Base-by-base conservation (phyloP, 2,113 vertebrate species). In the Poeciliopsis occidentalis region DNA sequence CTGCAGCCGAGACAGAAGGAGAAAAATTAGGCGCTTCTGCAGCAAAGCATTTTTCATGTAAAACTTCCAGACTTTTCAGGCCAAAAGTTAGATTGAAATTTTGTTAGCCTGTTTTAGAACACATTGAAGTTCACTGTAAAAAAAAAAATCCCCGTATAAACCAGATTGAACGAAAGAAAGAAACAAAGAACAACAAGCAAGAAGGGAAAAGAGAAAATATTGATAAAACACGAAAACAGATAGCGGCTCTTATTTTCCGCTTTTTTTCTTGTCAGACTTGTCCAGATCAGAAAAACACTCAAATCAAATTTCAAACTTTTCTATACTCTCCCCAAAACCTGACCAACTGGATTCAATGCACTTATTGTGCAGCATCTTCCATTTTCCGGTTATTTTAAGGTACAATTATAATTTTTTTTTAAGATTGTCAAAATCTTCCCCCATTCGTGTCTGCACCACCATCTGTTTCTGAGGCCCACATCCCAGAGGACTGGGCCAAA, bases 401-500 rank as follows among this genome's bases (percentile, higher is more conserved):
- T 66, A 78, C 13, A 60, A 75, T 67, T 57, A 75, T 69, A 67
- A 11, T 3, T 37, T 37, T 75, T 78, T 68, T 71, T 47, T 64
- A 71, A 62, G 67, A 80, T 73, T 82, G 29, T 73, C 54, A 79
- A 80, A 84, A 80, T 60, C 80, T 79, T 80, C 60, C 75, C 63
- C 88, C 85, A 67, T 90, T 89, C 91, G 86, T 92, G 89, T 91
- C 91, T 92, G 89, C 87, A 89, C 89, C 84, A 71, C 94, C 93
- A 94, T 95, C 93, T 94, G 93, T 91, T 91, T 92, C 89, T 87
- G 84, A 84, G 88, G 71, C 86, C 88, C 88, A 75, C 75, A 73
- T 91, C 94, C 90, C 92, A 86, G 76, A 92, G 92, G 93, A 94
- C 86, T 7, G 37, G 85, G 89, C 88, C 79, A 93, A 94, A 93